Evolutionary conservation across 92 coral and sea anemone species (phyloP).

Genomic region (Epizoanthus ramosus): DNA sequence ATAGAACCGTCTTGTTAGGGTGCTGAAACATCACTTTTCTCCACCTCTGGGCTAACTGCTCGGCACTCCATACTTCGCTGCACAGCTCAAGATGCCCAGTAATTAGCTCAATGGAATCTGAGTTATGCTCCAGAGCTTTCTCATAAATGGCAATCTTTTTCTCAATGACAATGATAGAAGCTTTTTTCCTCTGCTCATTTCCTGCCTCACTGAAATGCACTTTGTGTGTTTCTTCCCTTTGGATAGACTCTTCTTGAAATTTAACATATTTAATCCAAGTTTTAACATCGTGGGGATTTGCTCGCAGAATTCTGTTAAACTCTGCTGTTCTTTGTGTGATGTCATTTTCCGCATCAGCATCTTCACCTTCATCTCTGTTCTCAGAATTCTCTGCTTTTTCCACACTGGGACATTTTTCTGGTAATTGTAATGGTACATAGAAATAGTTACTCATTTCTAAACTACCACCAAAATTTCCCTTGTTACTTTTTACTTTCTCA

Average conservation of each 20-base stretch:
- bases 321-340: constrained; percentile 62
- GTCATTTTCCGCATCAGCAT: constrained; percentile 33
- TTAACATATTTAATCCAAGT: constrained; percentile 82
- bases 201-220: constrained; percentile 61
- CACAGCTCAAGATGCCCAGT: constrained; percentile 72
- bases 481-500: neutral
- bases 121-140: constrained; percentile 88
- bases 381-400: constrained; percentile 24
- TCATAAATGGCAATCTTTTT: constrained; percentile 88
- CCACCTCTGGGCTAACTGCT: constrained; percentile 81
- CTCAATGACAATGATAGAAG: constrained; percentile 62
- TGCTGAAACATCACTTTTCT: constrained; percentile 75
- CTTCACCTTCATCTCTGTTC: constrained; percentile 2
- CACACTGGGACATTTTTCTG: constrained; percentile 31
- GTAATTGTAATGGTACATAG: constrained; percentile 77
- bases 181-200: constrained; percentile 73
- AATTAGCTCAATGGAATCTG: constrained; percentile 76
- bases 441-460: constrained; percentile 61
- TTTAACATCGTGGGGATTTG: constrained; percentile 78
- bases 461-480: constrained; percentile 1
- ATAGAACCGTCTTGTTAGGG: constrained; percentile 80
- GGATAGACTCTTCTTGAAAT: constrained; percentile 71
- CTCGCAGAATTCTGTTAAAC: constrained; percentile 73
- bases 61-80: constrained; percentile 66
- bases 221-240: constrained; percentile 52